Evolutionary conservation across 2,797 vertebrate genomes (phyloP), one percentile per base, ranked within the genome.

Genomic region (Pipistrellus pipistrellus): DNA sequence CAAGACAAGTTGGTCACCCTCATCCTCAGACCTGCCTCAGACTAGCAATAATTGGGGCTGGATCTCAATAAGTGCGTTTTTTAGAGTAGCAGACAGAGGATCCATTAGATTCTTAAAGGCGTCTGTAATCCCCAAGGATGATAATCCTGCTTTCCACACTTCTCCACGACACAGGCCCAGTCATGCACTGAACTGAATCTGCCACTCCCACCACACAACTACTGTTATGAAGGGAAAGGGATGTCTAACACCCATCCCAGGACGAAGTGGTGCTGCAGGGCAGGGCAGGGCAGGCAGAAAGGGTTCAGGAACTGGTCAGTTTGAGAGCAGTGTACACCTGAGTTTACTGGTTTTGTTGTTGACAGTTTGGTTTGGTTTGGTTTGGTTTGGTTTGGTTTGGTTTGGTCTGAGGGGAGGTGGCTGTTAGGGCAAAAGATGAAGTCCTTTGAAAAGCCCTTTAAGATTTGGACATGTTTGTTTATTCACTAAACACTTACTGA

Each of bases 81-180:
- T 32, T 13, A 35, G 59, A 51, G 23, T 0, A 17, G 48, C 13
- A 6, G 11, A 62, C 10, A 0, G 7, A 20, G 15, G 0, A 0
- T 7, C 87, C 46, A 4, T 2, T 2, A 1, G 17, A 21, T 73
- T 62, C 76, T 66, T 30, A 3, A 57, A 77, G 68, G 12, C 7
- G 0, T 10, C 68, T 38, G 14, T 8, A 27, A 25, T 9, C 53
- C 81, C 53, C 44, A 8, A 38, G 21, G 30, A 6, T 3, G 11
- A 15, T 10, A 53, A 13, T 2, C 23, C 32, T 1, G 68, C 32
- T 21, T n/a, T 25, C 30, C 6, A 5, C 6, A 1, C 27, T 38
- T 4, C 27, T 1, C 93, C 27, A 15, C 0, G 0, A 3, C 0
- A 2, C 18, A 13, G 8, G 12, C 46, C 55, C 73, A 4, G 2